Evolutionary conservation across 1,140 invertebrate genomes (phyloP), one percentile per base, ranked within the genome.

Genomic region (Choristoneura fumiferana): DNA sequence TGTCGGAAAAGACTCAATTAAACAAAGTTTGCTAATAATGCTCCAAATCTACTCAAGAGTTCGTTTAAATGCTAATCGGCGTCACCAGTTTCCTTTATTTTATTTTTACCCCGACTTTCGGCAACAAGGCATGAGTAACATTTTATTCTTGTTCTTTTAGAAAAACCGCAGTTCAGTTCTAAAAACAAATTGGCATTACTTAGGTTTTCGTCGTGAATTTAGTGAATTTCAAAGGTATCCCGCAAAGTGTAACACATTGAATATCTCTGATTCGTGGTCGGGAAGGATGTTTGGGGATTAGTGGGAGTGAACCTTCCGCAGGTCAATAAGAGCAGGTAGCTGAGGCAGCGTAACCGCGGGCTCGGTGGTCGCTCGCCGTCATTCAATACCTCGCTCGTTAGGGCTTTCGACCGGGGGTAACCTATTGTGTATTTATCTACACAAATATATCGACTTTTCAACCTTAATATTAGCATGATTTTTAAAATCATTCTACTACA

Each of bases 251-350:
- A 45, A 29, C 40, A 45, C 22, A 14, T 18, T 1, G 73, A 80
- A 75, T 80, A 69, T 69, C 65, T 79, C 76, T 74, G 72, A 76
- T 83, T 79, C 83, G 79, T 84, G 81, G 76, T 73, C 65, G 64
- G 62, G 52, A 55, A 68, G 67, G 74, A 67, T 62, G 70, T 75
- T 67, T 56, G 57, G 71, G 77, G 81, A 84, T 86, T 82, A 86
- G 63, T 35, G 13, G 49, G 49, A 62, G 66, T 63, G 65, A 69
- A 66, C 65, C 73, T 70, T 64, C 61, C 56, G 57, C 77, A 78
- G 81, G 77, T 82, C 76, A 81, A 79, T 81, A 73, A 56, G 67
- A 69, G 76, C 83, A 86, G 81, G 83, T 86, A 85, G 77, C 65
- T 29, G 22, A 29, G 58, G 62, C 29, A 40, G 40, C 15, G 36